Percentiles rank a stretch among this genome's conserved stretches.
Conservation (phyloP, 2,888 invertebrate species). For the Cheilosia soror region DNA sequence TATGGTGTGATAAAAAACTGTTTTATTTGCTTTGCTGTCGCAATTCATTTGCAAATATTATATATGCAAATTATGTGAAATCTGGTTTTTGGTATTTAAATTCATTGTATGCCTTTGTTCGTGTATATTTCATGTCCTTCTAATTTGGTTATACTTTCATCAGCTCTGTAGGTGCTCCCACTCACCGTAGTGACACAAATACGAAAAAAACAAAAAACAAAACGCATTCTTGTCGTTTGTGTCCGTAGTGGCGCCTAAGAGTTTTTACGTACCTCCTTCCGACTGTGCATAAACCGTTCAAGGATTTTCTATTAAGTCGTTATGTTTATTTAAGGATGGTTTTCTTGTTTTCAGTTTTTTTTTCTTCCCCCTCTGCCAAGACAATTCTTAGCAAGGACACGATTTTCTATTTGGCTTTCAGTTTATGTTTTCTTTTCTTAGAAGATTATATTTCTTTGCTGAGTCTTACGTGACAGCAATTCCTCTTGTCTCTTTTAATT, state of each 20-base stretch:
- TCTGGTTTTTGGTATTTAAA: slow-evolving; percentile 35
- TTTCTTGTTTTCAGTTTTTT: slow-evolving; percentile 21
- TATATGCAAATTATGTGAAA: slow-evolving; percentile 41
- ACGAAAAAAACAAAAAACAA: not conserved
- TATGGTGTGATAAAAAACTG: not conserved
- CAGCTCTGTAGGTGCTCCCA: not conserved
- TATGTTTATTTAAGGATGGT: slow-evolving; percentile 24
- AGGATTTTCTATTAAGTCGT: slow-evolving; percentile 62
- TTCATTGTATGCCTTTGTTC: slow-evolving; percentile 51
- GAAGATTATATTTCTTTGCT: slow-evolving; percentile 36
- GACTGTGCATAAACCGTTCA: slow-evolving; percentile 42
- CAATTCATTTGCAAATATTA: slow-evolving; percentile 5
- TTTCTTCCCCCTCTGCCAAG: not conserved
- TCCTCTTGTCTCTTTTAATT: slow-evolving; percentile 51
- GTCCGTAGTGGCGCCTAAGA: slow-evolving; percentile 13
- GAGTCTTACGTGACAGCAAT: slow-evolving; percentile 25
- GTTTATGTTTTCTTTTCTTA: slow-evolving; percentile 3
- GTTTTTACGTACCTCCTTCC: not conserved
- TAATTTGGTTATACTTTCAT: slow-evolving; percentile 27
- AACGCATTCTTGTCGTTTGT: not conserved
- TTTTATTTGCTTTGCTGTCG: not conserved
- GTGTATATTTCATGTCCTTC: slow-evolving; percentile 21
- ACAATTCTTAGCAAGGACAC: slow-evolving; percentile 49
- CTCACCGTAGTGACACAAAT: slow-evolving; percentile 10
- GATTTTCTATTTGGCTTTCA: slow-evolving; percentile 24